A percentile compares a stretch with the other conserved stretches of the same genome.
Evolutionary conservation across 2,113 vertebrate species (phyloP).

Genomic region (Barnardius zonarius): DNA sequence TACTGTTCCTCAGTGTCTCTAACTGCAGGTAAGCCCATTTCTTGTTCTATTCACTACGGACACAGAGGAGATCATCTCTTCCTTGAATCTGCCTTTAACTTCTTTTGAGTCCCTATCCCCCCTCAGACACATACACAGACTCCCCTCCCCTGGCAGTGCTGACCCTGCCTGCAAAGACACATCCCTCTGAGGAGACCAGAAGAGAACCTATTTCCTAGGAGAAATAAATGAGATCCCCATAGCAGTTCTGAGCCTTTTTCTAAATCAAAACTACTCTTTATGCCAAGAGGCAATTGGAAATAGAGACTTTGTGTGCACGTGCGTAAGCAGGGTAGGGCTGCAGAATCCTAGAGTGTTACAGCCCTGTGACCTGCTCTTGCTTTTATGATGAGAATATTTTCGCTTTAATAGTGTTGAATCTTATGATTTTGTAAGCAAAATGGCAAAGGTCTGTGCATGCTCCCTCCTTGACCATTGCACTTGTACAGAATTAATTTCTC

Average conservation of each 20-base stretch:
- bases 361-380: background rate
- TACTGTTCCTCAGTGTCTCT: background rate
- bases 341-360: background rate
- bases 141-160: background rate
- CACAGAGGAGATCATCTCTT: background rate
- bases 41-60: background rate
- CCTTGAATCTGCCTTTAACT: background rate
- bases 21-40: background rate
- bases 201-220: background rate
- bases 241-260: background rate
- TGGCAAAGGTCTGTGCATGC: background rate
- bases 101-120: background rate
- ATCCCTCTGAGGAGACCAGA: background rate
- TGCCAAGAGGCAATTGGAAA: background rate
- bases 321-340: background rate
- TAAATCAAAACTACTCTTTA: background rate
- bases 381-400: background rate
- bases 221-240: background rate
- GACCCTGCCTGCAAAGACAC: background rate
- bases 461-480: background rate
- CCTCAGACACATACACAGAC: background rate
- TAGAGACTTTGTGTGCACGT: background rate
- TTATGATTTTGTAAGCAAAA: background rate
- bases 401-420: background rate
- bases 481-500: background rate